Base-by-base conservation (phyloP, 1,140 invertebrate species). In the Drosophila kohkoa region DNA sequence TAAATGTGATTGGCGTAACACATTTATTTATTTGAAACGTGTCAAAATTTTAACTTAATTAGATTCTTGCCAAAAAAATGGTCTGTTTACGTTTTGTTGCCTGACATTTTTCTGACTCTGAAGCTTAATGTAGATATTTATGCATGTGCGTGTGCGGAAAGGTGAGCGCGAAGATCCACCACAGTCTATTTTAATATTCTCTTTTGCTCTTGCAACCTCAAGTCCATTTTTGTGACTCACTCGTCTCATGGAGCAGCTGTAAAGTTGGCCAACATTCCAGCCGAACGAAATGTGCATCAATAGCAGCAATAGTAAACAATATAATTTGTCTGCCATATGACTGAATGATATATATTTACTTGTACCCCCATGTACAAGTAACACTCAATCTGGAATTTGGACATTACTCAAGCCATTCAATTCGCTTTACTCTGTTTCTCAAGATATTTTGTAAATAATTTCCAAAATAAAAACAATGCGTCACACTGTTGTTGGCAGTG, bases 401-500 rank as follows among this genome's bases (percentile, higher is more conserved):
- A 32, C 32, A 35, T 55, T 38, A 38, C 35, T 38, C 35, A 10
- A 16, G 7, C 38, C 10, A 38, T 55, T 43, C 7, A 5, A n/a
- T 30, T 43, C 16, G 4, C 35, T 30, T 28, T 52, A 8, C 11
- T 45, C 28, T 5, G 51, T 62, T 52, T 16, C 5, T 25, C 28
- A 28, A 48, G 48, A 30, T 60, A 32, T 55, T 67, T 77, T 74
- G 59, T 59, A 82, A 80, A 77, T 79, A 79, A 70, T 82, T 85
- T 87, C 72, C 52, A 73, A 87, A 88, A 87, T 72, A 69, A 88
- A 87, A 81, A 75, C 80, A 78, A 78, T 87, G 82, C 82, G 79
- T 87, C 82, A 87, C 74, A 72, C 71, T 49, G 66, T 87, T 55
- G 6, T 73, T 55, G 57, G 15, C 54, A 70, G 63, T 63, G 80